Percentiles rank a stretch among this genome's conserved stretches.
Conservation (phyloP, 2,888 invertebrate genomes). For the Dusona sp. region DNA sequence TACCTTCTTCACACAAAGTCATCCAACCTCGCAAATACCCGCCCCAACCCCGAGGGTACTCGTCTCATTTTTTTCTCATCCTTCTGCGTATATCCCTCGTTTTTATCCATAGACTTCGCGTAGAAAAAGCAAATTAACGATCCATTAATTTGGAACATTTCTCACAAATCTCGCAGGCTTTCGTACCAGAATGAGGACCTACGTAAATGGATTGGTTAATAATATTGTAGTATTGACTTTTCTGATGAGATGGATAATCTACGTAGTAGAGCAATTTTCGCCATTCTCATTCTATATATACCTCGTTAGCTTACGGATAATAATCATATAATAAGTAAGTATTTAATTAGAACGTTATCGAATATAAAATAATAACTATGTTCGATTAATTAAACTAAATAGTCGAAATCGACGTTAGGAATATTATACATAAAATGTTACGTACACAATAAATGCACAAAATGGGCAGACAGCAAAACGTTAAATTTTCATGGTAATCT, state of each 20-base stretch:
- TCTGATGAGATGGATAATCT: neutral
- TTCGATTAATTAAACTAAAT: no score
- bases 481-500: neutral
- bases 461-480: neutral
- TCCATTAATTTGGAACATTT: conserved; percentile 56
- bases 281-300: neutral
- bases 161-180: conserved; percentile 29
- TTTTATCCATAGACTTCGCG: conserved; percentile 36
- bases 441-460: neutral
- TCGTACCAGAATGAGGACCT: neutral
- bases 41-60: conserved; percentile 44
- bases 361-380: neutral
- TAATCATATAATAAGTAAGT: neutral
- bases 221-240: conserved; percentile 12
- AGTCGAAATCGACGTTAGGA: no score
- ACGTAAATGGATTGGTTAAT: conserved; percentile 27
- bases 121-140: conserved; percentile 49
- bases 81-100: conserved; percentile 12
- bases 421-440: no score
- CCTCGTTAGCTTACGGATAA: neutral
- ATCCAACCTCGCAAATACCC: conserved; percentile 33
- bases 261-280: neutral
- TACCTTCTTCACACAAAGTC: conserved; percentile 61
- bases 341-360: neutral
- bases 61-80: conserved; percentile 25